phyloP scores from a whole-genome alignment of 2,888 invertebrate species.

The Poecilobothrus nobilitatus region DNA sequence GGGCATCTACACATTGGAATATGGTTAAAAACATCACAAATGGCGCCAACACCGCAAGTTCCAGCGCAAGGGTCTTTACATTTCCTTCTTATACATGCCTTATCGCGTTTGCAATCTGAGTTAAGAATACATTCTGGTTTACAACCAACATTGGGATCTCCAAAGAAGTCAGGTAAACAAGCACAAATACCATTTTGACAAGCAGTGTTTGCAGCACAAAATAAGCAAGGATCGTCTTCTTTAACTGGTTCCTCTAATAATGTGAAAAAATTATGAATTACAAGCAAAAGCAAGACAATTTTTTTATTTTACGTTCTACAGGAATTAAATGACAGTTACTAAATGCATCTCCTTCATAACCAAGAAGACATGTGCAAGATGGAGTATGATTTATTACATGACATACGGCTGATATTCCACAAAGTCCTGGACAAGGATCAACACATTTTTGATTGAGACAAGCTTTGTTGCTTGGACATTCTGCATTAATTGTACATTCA shows the following conservation, averaged over 20 bases:
- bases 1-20: conserved; percentile 57
- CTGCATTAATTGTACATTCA: conserved; percentile 57
- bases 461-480: conserved; percentile 56
- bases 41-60: conserved; percentile 73
- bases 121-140: conserved; percentile 81
- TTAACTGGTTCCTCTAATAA: conserved; percentile 27
- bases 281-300: too few relatives aligned
- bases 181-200: conserved; percentile 55
- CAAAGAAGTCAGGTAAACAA: conserved; percentile 56
- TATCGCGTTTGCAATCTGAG: conserved; percentile 73
- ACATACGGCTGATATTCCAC: conserved; percentile 52
- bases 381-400: conserved; percentile 55
- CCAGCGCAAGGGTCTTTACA: conserved; percentile 77
- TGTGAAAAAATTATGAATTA: too few relatives aligned
- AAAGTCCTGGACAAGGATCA: conserved; percentile 62
- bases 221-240: conserved; percentile 57
- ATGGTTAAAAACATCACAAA: conserved; percentile 66
- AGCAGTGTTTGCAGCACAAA: conserved; percentile 61
- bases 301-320: conserved; percentile 29
- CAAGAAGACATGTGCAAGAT: conserved; percentile 52
- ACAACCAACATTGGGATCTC: conserved; percentile 68
- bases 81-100: conserved; percentile 72
- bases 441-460: conserved; percentile 58
- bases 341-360: conserved; percentile 56
- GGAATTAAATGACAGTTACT: conserved; percentile 46